Evolutionary conservation across 2,888 invertebrate genomes (phyloP).

Genomic region (Drosophila colorata): DNA sequence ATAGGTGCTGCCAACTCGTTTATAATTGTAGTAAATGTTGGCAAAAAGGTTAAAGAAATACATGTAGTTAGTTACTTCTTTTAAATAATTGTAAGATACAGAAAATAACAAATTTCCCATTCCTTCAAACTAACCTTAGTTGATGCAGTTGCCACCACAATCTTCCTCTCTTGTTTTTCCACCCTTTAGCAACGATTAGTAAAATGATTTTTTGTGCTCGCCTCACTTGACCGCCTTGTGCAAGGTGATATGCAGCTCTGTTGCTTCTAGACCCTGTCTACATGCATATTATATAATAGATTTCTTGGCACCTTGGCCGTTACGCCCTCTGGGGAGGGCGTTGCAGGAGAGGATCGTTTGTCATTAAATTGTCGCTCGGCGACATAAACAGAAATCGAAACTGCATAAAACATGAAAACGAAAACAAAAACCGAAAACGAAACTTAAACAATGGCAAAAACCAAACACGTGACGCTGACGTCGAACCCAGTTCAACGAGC

Average conservation of each 20-base stretch:
- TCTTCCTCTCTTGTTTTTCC: not conserved
- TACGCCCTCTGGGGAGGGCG: conserved; percentile 2
- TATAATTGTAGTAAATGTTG: too few species aligned
- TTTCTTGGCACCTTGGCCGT: conserved; percentile 48
- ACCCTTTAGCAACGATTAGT: conserved; percentile 9
- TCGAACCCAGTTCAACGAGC: conserved; percentile 16
- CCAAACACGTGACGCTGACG: conserved; percentile 65
- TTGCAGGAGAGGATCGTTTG: not conserved
- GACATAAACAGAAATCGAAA: conserved; percentile 68
- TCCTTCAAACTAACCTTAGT: not conserved
- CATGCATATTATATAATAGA: conserved; percentile 24
- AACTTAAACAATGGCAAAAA: conserved; percentile 49
- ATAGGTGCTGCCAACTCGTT: too few species aligned
- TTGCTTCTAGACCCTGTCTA: conserved; percentile 3
- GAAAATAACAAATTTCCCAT: too few species aligned
- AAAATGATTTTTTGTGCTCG: not conserved
- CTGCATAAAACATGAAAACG: conserved; percentile 61
- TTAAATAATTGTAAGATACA: too few species aligned
- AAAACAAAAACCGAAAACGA: conserved; percentile 39
- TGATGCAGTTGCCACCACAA: not conserved
- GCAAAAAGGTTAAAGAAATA: too few species aligned
- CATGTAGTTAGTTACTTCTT: too few species aligned
- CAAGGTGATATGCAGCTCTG: conserved; percentile 24
- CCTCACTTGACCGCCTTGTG: conserved; percentile 6
- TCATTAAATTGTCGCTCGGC: conserved; percentile 23